Evolutionary conservation across 2,113 vertebrate genomes (phyloP).

Genomic region (Uria lomvia): DNA sequence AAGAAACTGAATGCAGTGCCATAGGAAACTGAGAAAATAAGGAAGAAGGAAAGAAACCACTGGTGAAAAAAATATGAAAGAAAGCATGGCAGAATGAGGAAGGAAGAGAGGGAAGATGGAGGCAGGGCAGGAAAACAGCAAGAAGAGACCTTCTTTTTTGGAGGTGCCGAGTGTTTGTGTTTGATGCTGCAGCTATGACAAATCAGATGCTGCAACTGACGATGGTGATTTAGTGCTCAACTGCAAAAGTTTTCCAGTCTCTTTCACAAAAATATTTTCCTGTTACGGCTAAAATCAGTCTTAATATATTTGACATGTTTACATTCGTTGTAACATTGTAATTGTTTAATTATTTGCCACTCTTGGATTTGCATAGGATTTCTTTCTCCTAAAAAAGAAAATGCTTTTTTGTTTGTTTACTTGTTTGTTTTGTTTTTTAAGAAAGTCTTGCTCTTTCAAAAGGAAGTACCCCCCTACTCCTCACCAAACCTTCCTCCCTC

Average conservation of each 20-base stretch:
- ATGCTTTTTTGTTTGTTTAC: fast-evolving
- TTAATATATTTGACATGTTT: neutral
- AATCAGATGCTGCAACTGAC: neutral
- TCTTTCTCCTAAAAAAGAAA: neutral
- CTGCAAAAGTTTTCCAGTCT: neutral
- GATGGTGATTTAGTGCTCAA: neutral
- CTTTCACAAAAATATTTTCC: neutral
- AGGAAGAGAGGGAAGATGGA: neutral
- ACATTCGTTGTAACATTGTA: neutral
- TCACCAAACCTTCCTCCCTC: neutral
- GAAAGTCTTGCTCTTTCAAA: neutral
- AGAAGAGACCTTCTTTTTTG: neutral
- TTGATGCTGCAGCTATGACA: neutral
- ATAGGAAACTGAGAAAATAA: neutral
- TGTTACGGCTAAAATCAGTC: neutral
- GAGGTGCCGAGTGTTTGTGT: neutral
- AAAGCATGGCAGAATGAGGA: neutral
- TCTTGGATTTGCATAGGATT: neutral
- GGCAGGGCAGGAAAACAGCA: neutral
- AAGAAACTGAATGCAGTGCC: neutral
- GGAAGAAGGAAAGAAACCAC: neutral
- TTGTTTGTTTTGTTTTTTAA: neutral
- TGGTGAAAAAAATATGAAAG: neutral
- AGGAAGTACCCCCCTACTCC: neutral
- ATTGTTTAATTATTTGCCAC: neutral